These are phyloP conservation scores for Leptodactylus fuscus DNA, from an alignment of 2,113 vertebrate genomes.

Conservation along the genomic window DNA sequence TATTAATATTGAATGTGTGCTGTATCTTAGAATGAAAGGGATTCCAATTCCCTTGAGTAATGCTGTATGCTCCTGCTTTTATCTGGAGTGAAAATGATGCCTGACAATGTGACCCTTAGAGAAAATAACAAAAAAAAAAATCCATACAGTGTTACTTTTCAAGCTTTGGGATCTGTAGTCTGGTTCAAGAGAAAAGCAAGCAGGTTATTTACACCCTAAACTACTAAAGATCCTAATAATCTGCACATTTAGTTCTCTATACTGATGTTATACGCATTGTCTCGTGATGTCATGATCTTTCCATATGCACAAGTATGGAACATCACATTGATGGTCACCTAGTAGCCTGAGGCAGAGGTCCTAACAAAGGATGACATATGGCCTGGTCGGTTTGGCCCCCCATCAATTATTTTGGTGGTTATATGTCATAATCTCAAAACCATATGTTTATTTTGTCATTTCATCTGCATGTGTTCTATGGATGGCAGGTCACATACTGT, in stretches of 20 bases:
- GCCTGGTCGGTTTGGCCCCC: no score
- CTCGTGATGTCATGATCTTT: no score
- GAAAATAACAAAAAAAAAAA: neutral
- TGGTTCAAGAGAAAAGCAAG: neutral
- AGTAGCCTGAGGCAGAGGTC: no score
- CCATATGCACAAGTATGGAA: no score
- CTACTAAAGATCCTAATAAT: neutral
- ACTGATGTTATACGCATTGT: no score
- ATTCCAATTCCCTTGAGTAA: constrained; percentile 13
- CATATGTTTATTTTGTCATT: no score
- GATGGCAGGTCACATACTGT: no score
- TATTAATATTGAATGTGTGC: constrained; percentile 47
- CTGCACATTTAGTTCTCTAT: neutral
- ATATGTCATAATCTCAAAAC: no score
- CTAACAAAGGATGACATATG: no score
- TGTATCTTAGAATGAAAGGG: constrained; percentile 26
- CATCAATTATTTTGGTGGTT: no score
- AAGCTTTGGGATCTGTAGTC: neutral
- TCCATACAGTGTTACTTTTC: neutral
- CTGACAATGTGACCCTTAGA: constrained; percentile 11
- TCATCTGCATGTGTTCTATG: no score
- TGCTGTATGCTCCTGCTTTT: constrained; percentile 7
- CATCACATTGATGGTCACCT: no score
- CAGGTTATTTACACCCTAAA: neutral
- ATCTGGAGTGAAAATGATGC: constrained; percentile 15